A percentile compares a stretch with the other conserved stretches of the same genome.
These are phyloP conservation scores for Pipistrellus nathusii DNA, from an alignment of 2,797 vertebrate species.

Conservation along the genomic window DNA sequence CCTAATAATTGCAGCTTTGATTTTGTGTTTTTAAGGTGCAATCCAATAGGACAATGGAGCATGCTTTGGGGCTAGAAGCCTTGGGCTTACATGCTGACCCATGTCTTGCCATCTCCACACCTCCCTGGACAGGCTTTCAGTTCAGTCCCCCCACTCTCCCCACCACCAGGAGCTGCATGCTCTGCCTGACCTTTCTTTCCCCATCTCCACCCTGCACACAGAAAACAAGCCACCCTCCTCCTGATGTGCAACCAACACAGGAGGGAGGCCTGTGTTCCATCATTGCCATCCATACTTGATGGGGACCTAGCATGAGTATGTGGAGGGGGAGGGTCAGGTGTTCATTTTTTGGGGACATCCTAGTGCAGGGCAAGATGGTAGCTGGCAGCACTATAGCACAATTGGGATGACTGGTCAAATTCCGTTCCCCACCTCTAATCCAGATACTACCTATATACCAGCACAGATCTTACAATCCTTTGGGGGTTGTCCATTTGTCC, in stretches of 20 bases:
- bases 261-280: not conserved
- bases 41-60: not conserved
- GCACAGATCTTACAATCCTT: not conserved
- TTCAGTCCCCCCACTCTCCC: not conserved
- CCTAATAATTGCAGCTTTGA: not conserved
- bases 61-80: not conserved
- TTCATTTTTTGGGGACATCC: not conserved
- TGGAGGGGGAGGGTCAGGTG: not conserved
- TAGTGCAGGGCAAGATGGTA: not conserved
- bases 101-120: not conserved
- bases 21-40: not conserved
- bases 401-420: not conserved
- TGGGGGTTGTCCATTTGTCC: not conserved
- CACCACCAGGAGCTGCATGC: not conserved
- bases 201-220: not conserved
- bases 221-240: not conserved
- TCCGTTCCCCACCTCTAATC: not conserved
- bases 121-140: not conserved
- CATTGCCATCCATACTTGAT: not conserved
- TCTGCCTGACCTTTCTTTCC: not conserved
- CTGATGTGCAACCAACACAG: not conserved
- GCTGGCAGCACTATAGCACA: not conserved
- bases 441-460: not conserved
- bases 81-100: not conserved
- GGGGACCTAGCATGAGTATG: not conserved